Evolutionary conservation across 2,888 invertebrate species (phyloP), one percentile per base, ranked within the genome.

Genomic region (Ptilodon capucinus): DNA sequence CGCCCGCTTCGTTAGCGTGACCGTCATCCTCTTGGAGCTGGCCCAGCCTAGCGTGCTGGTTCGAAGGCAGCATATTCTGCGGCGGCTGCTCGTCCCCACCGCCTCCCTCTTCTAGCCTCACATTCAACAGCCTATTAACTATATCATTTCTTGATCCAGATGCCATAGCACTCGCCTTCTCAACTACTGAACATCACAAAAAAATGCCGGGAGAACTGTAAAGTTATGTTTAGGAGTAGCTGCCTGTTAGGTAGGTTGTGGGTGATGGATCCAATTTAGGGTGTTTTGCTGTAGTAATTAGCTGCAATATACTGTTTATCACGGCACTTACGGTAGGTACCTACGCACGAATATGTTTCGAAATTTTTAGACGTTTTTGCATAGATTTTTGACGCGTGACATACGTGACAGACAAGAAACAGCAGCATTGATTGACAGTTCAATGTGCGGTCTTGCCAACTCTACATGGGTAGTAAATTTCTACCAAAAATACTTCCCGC

Each of bases 11-110:
- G 47, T 55, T 76, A 2, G 71, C 47, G 11, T 82, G 84, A 0
- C 72, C 74, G 0, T 88, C 91, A 8, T 90, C 90, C 1, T 87
- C 86, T 17, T 75, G 75, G n/a, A 73, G 62, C 40, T 74, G 74
- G 0, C 62, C 76, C 11, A 68, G 65, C 11, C 91, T 65, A 16
- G 81, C 77, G 25, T 83, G 81, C 56, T 91, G 89, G 68, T 92
- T 91, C 9, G 89, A 86, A 0, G 92, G 92, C 49, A 91, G 73
- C 92, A 92, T 92, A 55, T 92, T 92, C 68, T 92, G 92, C 17
- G 92, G 91, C 38, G 85, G 87, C 47, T 75, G 72, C 46, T 90
- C 85, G 28, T 86, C 85, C 5, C 81, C 86, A 0, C 71, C 80
- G 2, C 71, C 76, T 1, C 74, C 81, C 9, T 85, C 84, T 2